phyloP scores from a whole-genome alignment of 2,113 vertebrate species.

The Epinephelus lanceolatus region DNA sequence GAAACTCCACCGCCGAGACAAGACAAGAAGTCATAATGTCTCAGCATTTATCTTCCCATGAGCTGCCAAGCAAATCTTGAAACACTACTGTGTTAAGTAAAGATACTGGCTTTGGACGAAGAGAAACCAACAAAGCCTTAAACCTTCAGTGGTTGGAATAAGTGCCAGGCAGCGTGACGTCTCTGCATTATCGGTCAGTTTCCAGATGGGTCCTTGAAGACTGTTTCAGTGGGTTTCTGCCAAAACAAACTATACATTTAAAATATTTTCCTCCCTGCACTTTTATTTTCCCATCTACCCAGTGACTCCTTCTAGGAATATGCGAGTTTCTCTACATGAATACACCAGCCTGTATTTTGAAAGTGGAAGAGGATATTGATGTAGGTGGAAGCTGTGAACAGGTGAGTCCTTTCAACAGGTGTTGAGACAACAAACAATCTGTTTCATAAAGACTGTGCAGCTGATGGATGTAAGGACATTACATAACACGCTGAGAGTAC shows the following conservation, averaged over 20 bases:
- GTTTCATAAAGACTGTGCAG: not conserved
- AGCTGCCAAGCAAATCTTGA: conserved; percentile 29
- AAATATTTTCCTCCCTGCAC: not conserved
- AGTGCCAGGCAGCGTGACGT: conserved; percentile 4
- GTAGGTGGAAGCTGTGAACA: not conserved
- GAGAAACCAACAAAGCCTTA: conserved; percentile 6
- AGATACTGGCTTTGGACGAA: conserved; percentile 13
- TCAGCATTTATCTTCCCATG: conserved; percentile 25
- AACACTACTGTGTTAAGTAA: conserved; percentile 2
- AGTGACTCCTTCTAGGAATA: not conserved
- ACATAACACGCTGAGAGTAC: not conserved
- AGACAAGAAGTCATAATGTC: conserved; percentile 25
- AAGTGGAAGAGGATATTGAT: not conserved
- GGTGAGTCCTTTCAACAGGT: conserved; percentile 40
- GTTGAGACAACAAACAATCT: not conserved
- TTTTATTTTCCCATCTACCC: conserved; percentile 16
- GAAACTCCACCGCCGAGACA: conserved; percentile 19
- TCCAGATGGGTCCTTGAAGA: conserved; percentile 6
- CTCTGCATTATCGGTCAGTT: not conserved
- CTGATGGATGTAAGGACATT: not conserved
- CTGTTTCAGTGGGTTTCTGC: not conserved
- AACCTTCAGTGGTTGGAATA: conserved; percentile 19
- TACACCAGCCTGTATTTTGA: not conserved
- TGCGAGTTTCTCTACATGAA: not conserved
- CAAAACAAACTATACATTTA: not conserved